phyloP scores from a whole-genome alignment of 2,113 vertebrate genomes.

The Cinclus cinclus region DNA sequence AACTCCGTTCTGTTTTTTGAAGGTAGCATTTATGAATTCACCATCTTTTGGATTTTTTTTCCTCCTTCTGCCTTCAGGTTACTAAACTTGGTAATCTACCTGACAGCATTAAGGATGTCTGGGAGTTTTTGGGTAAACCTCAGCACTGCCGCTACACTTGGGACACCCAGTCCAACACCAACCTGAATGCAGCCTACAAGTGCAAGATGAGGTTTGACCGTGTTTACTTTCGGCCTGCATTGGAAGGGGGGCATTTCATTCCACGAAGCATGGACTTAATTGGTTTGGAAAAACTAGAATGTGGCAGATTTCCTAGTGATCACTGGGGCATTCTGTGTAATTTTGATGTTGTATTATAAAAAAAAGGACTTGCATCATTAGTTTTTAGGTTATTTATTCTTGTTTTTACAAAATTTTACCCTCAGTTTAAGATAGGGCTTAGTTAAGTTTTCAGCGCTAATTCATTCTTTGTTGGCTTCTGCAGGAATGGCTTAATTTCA shows the following conservation, averaged over 20 bases:
- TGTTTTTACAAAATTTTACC: background rate
- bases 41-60: background rate
- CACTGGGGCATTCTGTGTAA: slow-evolving; percentile 94
- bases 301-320: slow-evolving; percentile 89
- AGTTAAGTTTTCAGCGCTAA: background rate
- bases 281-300: slow-evolving; percentile 91
- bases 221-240: slow-evolving; percentile 79
- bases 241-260: slow-evolving; percentile 53
- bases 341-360: slow-evolving; percentile 74
- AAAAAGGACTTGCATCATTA: background rate
- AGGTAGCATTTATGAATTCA: background rate
- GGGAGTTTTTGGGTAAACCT: slow-evolving; percentile 88
- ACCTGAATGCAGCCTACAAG: slow-evolving; percentile 71
- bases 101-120: slow-evolving; percentile 79
- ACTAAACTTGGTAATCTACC: slow-evolving; percentile 82
- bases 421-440: background rate
- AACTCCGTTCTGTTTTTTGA: background rate
- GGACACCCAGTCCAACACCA: slow-evolving; percentile 89
- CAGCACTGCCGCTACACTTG: slow-evolving; percentile 92
- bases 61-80: slow-evolving; percentile 74
- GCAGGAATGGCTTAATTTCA: background rate
- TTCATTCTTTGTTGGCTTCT: background rate
- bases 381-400: background rate
- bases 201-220: slow-evolving; percentile 90
- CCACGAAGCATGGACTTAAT: slow-evolving; percentile 87